Base-by-base conservation (phyloP, 2,888 invertebrate genomes). In the Leptinotarsa juncta region DNA sequence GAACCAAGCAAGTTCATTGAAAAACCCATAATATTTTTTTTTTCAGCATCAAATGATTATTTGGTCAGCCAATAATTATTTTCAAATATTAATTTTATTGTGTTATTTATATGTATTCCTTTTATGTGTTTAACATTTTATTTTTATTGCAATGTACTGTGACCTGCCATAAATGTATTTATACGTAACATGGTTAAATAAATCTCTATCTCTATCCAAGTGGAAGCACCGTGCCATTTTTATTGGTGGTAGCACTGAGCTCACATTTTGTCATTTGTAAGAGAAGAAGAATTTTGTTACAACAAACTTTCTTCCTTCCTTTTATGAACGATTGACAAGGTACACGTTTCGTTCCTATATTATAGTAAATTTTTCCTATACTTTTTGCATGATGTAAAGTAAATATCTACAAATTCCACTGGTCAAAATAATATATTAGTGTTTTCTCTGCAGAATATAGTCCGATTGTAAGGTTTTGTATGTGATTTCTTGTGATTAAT, bases 301-400 rank as follows among this genome's bases (percentile, higher is more conserved):
- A 7, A 62, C 7, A 10, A 16, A 32, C 42, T 51, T 72, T 67
- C 79, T 81, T 81, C 80, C 82, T 84, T 84, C 84, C 85, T 86
- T 85, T 82, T 75, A 72, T 82, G 77, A 79, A 77, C 80, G 83
- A 82, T 82, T 82, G 84, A 81, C 84, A 85, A 87, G 86, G 86
- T 87, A 87, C 85, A 85, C 85, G 86, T 86, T 86, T 83, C 81
- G 75, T 82, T 82, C 72, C 32, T 70, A 71, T 79, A 81, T 81
- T 80, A 78, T 66, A 60, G 49, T 23, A 70, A 74, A 70, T 78
- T 78, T 71, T 67, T 20, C 23, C 42, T 20, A 62, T 77, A 76
- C 73, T 67, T 66, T 67, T 49, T 26, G 10, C 48, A 53, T 48
- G 23, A 20, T 50, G 49, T 23, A 15, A 66, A 67, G 53, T 48